Evolutionary conservation across 2,888 invertebrate genomes (phyloP).

Genomic region (Limnephilus rhombicus): DNA sequence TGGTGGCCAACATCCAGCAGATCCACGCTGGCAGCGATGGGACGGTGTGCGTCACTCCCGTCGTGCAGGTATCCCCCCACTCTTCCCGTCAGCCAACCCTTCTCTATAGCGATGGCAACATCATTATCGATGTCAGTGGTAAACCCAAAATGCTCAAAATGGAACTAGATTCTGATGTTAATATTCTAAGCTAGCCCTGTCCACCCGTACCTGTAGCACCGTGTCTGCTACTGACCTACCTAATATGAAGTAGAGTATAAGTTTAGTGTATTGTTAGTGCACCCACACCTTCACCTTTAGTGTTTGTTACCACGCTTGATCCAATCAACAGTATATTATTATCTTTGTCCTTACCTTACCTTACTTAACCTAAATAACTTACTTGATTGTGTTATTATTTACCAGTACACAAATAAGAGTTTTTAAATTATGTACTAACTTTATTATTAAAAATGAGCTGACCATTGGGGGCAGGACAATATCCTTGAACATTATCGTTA

Average conservation of each 20-base stretch:
- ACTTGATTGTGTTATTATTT: background rate
- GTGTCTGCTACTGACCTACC: background rate
- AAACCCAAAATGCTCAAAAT: slow-evolving; percentile 59
- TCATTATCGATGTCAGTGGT: slow-evolving; percentile 60
- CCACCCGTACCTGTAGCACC: background rate
- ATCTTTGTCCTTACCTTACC: slow-evolving; percentile 3
- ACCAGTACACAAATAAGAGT: background rate
- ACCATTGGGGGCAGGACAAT: background rate
- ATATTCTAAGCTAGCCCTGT: slow-evolving; percentile 53
- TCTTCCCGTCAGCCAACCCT: slow-evolving; percentile 51
- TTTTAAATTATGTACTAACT: background rate
- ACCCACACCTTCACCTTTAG: background rate
- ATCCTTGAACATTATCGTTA: background rate
- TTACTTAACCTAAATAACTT: background rate
- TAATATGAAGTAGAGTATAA: background rate
- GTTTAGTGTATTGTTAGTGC: slow-evolving; percentile 6
- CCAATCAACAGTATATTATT: slow-evolving; percentile 21
- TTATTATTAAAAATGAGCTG: background rate
- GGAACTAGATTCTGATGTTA: slow-evolving; percentile 55
- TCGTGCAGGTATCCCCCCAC: slow-evolving; percentile 84
- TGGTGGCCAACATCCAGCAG: slow-evolving; percentile 93
- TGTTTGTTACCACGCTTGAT: slow-evolving; percentile 16
- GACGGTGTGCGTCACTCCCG: slow-evolving; percentile 89
- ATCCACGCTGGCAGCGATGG: slow-evolving; percentile 86
- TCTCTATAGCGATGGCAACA: slow-evolving; percentile 61